These are phyloP conservation scores for Artibeus jamaicensis DNA, from an alignment of 2,797 vertebrate species.

Conservation along the genomic window DNA sequence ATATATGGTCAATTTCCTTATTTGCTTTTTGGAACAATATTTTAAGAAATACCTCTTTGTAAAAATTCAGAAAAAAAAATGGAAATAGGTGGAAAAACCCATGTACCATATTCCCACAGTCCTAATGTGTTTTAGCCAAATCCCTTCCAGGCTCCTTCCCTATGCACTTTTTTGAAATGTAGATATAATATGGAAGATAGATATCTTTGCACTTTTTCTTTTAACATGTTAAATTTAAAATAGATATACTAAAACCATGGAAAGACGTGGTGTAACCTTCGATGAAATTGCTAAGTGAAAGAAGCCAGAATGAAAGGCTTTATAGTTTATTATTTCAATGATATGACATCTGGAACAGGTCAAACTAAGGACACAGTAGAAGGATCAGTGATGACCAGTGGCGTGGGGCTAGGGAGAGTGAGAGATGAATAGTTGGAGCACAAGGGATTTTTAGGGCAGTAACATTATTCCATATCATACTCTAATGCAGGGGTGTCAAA, in stretches of 20 bases:
- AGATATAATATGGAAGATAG: not conserved
- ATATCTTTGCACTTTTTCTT: not conserved
- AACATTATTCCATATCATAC: not conserved
- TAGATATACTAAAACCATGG: not conserved
- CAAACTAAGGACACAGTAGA: not conserved
- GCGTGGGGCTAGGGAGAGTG: not conserved
- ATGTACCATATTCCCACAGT: not conserved
- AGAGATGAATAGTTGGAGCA: not conserved
- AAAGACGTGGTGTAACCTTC: not conserved
- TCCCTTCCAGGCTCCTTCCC: not conserved
- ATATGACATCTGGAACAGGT: not conserved
- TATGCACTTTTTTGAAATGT: not conserved
- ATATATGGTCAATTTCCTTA: not conserved
- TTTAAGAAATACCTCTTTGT: not conserved
- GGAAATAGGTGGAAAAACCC: not conserved
- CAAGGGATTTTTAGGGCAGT: not conserved
- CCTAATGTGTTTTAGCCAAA: not conserved
- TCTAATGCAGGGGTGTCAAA: not conserved
- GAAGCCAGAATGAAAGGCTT: not conserved
- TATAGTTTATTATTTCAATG: not conserved
- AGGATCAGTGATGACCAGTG: not conserved
- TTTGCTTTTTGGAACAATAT: not conserved
- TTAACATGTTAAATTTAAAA: conserved; percentile 15
- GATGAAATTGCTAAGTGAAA: not conserved
- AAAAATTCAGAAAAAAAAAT: not conserved